These are phyloP conservation scores for Acronicta aceris DNA, from an alignment of 2,888 invertebrate genomes.

Conservation along the genomic window DNA sequence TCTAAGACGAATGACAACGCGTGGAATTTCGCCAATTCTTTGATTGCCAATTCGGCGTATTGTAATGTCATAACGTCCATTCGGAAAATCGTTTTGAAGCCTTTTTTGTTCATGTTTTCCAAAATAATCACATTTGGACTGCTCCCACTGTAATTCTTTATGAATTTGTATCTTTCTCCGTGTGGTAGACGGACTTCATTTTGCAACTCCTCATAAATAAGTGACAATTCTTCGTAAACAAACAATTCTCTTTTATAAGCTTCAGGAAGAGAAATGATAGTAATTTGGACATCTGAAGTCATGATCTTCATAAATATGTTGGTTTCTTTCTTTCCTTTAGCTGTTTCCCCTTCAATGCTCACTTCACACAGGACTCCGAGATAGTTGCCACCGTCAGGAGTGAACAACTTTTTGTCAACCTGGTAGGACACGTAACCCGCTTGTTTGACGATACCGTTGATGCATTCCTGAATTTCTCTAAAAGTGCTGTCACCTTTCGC, in stretches of 20 bases:
- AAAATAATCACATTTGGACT: slow-evolving; percentile 54
- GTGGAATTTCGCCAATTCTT: slow-evolving; percentile 70
- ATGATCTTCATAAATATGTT: slow-evolving; percentile 68
- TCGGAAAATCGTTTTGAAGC: slow-evolving; percentile 61
- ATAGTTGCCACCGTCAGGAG: slow-evolving; percentile 58
- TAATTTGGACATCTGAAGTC: slow-evolving; percentile 41
- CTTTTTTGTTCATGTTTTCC: slow-evolving; percentile 59
- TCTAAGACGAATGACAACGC: slow-evolving; percentile 67
- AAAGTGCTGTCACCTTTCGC: slow-evolving; percentile 6
- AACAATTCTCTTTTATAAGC: slow-evolving; percentile 61
- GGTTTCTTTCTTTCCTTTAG: slow-evolving; percentile 54
- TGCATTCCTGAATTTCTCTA: slow-evolving; percentile 38
- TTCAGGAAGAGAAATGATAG: slow-evolving; percentile 49
- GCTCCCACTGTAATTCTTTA: slow-evolving; percentile 51
- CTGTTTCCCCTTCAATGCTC: slow-evolving; percentile 60
- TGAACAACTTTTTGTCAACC: slow-evolving; percentile 42
- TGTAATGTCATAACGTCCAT: slow-evolving; percentile 62
- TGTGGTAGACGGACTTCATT: slow-evolving; percentile 45
- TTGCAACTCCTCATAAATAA: slow-evolving; percentile 56
- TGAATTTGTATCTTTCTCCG: slow-evolving; percentile 46
- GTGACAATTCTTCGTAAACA: slow-evolving; percentile 60
- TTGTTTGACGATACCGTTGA: slow-evolving; percentile 56
- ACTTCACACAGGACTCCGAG: slow-evolving; percentile 60
- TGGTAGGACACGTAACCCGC: slow-evolving; percentile 53
- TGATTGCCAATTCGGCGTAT: slow-evolving; percentile 63